Evolutionary conservation across 2,797 vertebrate genomes (phyloP), one percentile per base, ranked within the genome.

Genomic region (Lepilemur ruficaudatus): DNA sequence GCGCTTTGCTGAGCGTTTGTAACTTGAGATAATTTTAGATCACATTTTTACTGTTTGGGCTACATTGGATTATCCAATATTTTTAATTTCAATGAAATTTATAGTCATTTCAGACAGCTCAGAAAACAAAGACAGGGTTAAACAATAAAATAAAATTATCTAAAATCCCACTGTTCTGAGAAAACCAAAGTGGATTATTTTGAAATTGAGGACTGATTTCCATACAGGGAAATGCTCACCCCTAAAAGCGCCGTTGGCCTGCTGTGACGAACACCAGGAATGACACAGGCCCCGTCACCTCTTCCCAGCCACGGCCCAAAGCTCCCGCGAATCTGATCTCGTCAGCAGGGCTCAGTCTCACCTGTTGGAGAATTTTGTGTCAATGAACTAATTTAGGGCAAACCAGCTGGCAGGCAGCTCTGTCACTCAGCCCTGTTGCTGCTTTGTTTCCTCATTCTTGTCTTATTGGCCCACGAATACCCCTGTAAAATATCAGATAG

Each of bases 241-340:
- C 46, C 38, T 20, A 0, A 0, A 17, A 7, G 23, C 5, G 32
- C 50, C 0, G 2, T 30, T 28, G 4, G 0, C 43, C 50, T 0
- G 0, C 65, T 20, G 3, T 13, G 25, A 46, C 0, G 28, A 70
- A 8, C 14, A 4, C 38, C 14, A 1, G 15, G 10, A 18, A 20
- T 6, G 73, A 50, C 2, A 0, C 73, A n/a, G 43, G 18, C 2
- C 28, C 46, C 4, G 0, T 46, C 12, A n/a, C 3, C 75, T 43
- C 50, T 23, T 17, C 28, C 8, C 35, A 8, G 22, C 28, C 30
- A 15, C 46, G 2, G 17, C 80, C 57, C 59, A 46, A n/a, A n/a
- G 30, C 43, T 4, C 6, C 30, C 38, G 32, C 4, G 9, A 63
- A 65, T 48, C 59, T 18, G 32, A 18, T 15, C 17, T 23, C 17